Evolutionary conservation across 2,888 invertebrate genomes (phyloP).

Genomic region (Callinectes sapidus): DNA sequence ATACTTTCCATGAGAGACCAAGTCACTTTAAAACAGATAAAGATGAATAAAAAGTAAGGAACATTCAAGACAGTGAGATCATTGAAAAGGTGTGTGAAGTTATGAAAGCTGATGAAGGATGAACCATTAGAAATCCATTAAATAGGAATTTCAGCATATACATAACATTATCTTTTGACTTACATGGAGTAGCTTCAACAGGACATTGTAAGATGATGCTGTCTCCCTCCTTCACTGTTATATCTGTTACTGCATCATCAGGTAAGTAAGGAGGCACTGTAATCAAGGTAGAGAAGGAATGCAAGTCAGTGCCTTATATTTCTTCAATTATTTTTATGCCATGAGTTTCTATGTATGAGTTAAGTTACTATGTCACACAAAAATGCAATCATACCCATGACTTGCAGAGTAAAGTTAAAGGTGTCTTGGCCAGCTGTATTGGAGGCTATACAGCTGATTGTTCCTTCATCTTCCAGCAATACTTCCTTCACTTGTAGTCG

Average conservation of each 20-base stretch:
- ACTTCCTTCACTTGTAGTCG: conserved; percentile 44
- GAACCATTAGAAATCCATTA: too few relatives aligned
- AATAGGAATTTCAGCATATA: too few relatives aligned
- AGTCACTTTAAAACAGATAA: too few relatives aligned
- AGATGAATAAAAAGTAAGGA: too few relatives aligned
- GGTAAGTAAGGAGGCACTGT: conserved; percentile 54
- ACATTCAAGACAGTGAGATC: too few relatives aligned
- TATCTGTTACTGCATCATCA: conserved; percentile 52
- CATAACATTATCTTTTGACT: conserved; percentile 20
- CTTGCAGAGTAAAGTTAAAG: conserved; percentile 58
- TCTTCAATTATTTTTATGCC: neutral
- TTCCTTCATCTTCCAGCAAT: conserved; percentile 49
- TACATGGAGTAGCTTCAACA: conserved; percentile 59
- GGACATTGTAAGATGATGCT: conserved; percentile 66
- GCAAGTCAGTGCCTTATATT: neutral
- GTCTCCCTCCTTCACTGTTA: conserved; percentile 62
- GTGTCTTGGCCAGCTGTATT: conserved; percentile 62
- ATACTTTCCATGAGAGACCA: neutral
- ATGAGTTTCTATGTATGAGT: neutral
- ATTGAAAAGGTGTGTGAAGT: too few relatives aligned
- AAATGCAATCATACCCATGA: conserved; percentile 51
- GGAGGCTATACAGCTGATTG: conserved; percentile 52
- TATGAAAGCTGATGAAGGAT: too few relatives aligned
- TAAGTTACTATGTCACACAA: neutral
- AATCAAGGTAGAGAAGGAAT: neutral